Conservation (phyloP, 2,797 vertebrate genomes). For the Linurgus olivaceus region DNA sequence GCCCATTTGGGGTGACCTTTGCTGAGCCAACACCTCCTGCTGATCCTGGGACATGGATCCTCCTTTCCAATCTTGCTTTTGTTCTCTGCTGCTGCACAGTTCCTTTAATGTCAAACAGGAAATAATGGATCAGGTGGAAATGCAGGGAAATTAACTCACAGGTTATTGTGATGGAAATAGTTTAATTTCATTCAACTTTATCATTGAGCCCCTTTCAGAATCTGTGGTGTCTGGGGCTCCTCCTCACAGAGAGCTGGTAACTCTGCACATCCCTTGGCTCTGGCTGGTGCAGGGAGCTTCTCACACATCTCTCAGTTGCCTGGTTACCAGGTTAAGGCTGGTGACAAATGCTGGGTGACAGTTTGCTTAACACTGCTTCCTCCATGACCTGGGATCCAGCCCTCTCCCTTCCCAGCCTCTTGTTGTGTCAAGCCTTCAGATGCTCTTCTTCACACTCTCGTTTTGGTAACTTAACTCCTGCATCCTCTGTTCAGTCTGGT, state of each 20-base stretch:
- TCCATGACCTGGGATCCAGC: neutral
- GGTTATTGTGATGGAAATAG: neutral
- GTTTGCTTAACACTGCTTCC: constrained; percentile 25
- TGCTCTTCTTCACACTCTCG: neutral
- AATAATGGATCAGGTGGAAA: neutral
- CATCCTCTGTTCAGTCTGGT: neutral
- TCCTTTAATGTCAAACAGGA: constrained; percentile 12
- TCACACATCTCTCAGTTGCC: constrained; percentile 68
- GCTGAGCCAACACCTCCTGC: neutral
- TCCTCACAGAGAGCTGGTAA: neutral
- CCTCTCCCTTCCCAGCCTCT: neutral
- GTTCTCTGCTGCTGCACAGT: constrained; percentile 7
- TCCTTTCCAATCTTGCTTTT: neutral
- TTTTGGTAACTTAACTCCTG: neutral
- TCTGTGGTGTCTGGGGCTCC: neutral
- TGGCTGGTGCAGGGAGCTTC: neutral
- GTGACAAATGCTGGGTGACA: constrained; percentile 42
- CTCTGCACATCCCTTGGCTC: neutral
- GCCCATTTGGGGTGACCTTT: neutral
- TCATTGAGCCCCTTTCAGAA: neutral
- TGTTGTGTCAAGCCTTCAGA: neutral
- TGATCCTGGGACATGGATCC: neutral
- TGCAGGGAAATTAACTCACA: constrained; percentile 2
- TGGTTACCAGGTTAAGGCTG: constrained; percentile 66
- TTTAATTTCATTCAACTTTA: constrained; percentile 21